These are phyloP conservation scores for Acinonyx jubatus DNA, from an alignment of 2,113 vertebrate genomes.

Conservation along the genomic window DNA sequence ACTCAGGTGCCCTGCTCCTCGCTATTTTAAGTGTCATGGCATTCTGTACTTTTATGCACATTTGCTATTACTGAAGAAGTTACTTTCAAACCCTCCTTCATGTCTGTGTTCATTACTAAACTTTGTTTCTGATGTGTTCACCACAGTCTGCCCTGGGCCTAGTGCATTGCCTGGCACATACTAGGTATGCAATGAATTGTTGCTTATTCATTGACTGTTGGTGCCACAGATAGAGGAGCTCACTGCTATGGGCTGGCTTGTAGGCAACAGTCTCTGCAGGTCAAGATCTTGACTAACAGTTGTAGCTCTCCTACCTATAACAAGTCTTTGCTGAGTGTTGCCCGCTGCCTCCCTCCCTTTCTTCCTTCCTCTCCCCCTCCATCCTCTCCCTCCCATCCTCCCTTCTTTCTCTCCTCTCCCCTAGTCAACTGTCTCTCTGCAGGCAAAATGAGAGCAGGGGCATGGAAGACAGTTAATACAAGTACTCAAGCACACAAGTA, in stretches of 20 bases:
- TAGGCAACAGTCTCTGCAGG: background rate
- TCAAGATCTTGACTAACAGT: background rate
- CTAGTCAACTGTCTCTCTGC: background rate
- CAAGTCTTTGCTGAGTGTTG: background rate
- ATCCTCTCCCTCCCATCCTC: background rate
- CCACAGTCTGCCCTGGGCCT: background rate
- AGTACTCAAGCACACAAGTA: background rate
- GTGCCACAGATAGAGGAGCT: background rate
- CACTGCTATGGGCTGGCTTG: background rate
- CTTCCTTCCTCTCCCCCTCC: background rate
- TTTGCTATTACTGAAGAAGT: background rate
- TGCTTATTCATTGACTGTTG: background rate
- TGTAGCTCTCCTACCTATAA: background rate
- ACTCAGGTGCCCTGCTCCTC: too few species aligned
- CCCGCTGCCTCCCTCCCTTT: rapidly evolving
- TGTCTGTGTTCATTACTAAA: background rate
- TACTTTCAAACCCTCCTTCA: background rate
- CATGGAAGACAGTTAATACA: background rate
- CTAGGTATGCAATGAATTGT: background rate
- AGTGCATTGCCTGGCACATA: background rate
- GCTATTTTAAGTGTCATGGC: rapidly evolving
- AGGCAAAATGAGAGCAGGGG: background rate
- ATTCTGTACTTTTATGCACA: background rate
- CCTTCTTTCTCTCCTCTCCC: background rate
- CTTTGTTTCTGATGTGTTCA: background rate